Percentiles rank a stretch among this genome's conserved stretches.
These are phyloP conservation scores for Micrasema minimum DNA, from an alignment of 1,140 invertebrate genomes.

Conservation along the genomic window DNA sequence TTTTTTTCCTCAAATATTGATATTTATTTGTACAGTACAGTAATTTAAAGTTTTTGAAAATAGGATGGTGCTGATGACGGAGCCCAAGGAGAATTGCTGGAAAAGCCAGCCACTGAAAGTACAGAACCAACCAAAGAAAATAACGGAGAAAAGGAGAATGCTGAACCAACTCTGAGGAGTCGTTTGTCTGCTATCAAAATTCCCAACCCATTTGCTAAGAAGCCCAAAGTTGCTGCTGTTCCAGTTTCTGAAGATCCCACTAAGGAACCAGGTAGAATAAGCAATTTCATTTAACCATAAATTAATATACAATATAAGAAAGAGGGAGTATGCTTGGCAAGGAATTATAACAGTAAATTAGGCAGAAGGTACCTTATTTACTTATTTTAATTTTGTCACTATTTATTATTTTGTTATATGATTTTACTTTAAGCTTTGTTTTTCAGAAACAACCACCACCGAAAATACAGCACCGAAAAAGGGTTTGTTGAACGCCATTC, in stretches of 20 bases:
- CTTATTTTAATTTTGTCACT: no score
- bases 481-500: slow-evolving; percentile 71
- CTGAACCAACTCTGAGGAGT: slow-evolving; percentile 42
- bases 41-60: neutral
- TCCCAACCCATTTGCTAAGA: slow-evolving; percentile 60
- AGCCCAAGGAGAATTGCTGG: slow-evolving; percentile 61
- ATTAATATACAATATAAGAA: neutral
- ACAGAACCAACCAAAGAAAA: slow-evolving; percentile 54
- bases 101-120: slow-evolving; percentile 54
- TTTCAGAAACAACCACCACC: slow-evolving; percentile 50
- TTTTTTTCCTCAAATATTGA: neutral
- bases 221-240: slow-evolving; percentile 34
- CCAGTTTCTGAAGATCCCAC: slow-evolving; percentile 30
- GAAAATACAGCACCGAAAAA: slow-evolving; percentile 57
- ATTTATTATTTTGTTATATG: no score
- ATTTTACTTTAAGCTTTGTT: no score
- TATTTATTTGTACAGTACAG: no score
- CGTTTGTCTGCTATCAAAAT: slow-evolving; percentile 56
- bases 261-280: slow-evolving; percentile 44
- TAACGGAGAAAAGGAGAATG: slow-evolving; percentile 55
- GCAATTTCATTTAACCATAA: neutral
- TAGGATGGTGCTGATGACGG: slow-evolving; percentile 62
- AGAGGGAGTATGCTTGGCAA: no score
- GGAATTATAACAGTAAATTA: no score
- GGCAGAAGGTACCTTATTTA: no score